These are phyloP conservation scores for Dolichotis patagonum DNA, from an alignment of 2,113 vertebrate genomes.

Conservation along the genomic window DNA sequence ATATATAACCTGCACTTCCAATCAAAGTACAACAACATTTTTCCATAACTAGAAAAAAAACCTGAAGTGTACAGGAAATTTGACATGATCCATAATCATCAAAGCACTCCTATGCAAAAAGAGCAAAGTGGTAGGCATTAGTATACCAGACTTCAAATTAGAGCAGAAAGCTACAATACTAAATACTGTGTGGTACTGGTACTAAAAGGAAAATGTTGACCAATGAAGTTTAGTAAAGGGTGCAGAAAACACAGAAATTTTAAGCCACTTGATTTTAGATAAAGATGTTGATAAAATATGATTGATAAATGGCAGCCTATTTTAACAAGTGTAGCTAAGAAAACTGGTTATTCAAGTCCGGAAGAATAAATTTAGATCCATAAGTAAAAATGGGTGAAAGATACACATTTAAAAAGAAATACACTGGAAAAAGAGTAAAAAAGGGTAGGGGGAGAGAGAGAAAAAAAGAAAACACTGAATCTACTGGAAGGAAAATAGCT, in stretches of 20 bases:
- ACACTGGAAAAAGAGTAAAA: background rate
- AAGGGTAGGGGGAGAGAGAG: too few species aligned
- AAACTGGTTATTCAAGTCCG: background rate
- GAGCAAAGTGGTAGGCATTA: background rate
- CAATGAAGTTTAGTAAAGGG: background rate
- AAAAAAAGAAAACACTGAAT: background rate
- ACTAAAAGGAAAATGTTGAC: background rate
- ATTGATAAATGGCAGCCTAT: background rate
- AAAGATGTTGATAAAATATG: background rate
- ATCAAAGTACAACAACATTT: background rate
- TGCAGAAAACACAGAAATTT: background rate
- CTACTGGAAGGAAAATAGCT: background rate
- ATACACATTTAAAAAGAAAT: background rate
- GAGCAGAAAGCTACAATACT: background rate
- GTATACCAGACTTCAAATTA: background rate
- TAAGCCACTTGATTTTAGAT: background rate
- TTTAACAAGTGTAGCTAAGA: background rate
- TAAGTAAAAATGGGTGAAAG: background rate
- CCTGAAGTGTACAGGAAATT: background rate
- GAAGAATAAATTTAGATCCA: background rate
- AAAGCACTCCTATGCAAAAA: background rate
- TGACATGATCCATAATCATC: background rate
- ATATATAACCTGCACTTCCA: background rate
- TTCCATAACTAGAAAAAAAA: background rate
- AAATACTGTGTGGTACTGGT: background rate